phyloP scores from a whole-genome alignment of 2,888 invertebrate genomes.

The Drosophila merina region DNA sequence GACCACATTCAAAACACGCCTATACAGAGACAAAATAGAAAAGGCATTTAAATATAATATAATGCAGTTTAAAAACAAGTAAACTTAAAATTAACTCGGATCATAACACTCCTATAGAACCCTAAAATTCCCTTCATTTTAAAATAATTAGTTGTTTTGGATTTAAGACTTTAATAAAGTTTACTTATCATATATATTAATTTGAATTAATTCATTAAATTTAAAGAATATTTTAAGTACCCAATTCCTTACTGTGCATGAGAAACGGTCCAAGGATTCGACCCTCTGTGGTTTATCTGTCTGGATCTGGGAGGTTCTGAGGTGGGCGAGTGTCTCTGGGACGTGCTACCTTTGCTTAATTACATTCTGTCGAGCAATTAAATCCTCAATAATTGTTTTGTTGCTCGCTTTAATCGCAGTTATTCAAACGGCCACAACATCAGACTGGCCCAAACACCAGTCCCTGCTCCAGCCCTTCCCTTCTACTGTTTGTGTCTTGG shows the following conservation, averaged over 20 bases:
- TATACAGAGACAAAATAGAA: conserved; percentile 9
- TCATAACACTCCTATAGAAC: too few species aligned
- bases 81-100: not conserved
- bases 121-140: too few species aligned
- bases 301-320: conserved; percentile 13
- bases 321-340: conserved; percentile 2
- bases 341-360: conserved; percentile 73
- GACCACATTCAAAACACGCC: conserved; percentile 41
- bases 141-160: not conserved
- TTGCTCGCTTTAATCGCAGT: conserved; percentile 74
- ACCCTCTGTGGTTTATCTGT: conserved; percentile 60
- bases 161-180: not conserved
- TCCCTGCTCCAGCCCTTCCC: not conserved
- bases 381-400: conserved; percentile 79
- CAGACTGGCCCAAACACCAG: conserved; percentile 5
- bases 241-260: not conserved
- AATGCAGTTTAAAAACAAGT: not conserved
- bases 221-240: too few species aligned
- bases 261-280: conserved; percentile 11
- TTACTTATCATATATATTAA: too few species aligned
- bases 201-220: too few species aligned
- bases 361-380: conserved; percentile 76
- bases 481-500: not conserved
- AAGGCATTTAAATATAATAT: not conserved
- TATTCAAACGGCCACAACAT: conserved; percentile 65